Evolutionary conservation across 2,797 vertebrate genomes (phyloP), one percentile per base, ranked within the genome.

Genomic region (Pipistrellus nathusii): DNA sequence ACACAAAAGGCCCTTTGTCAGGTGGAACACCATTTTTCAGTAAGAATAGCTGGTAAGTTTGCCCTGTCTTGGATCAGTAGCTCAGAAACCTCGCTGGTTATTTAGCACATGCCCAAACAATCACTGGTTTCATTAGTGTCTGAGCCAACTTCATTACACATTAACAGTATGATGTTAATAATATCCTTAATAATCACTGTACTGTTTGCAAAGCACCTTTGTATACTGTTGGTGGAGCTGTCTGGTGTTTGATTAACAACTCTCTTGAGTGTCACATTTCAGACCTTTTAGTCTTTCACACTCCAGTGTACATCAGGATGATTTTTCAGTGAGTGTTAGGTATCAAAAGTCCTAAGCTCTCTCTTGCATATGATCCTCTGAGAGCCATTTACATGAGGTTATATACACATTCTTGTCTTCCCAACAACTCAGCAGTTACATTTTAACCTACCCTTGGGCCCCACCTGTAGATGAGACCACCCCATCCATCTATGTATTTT

Each of bases 81-180:
- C 57, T 85, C 71, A 64, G 35, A 85, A 69, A 90, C 8, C 21
- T 44, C 44, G 20, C 21, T 27, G 25, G 53, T 55, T 72, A 46
- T 27, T 92, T 71, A 94, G 76, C 46, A 66, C 81, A 73, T 14
- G 89, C 85, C 69, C 9, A 57, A 93, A 95, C 62, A 93, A 35
- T 30, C 62, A 96, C 88, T 57, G 85, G 86, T 90, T 87, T 97
- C 94, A 93, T 81, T 95, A 82, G 62, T 9, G 1, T 51, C 76
- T 82, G 89, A 68, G 84, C 51, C 96, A 59, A 95, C 96, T 92
- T 93, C 80, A 18, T 96, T 87, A 93, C 0, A 1, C 0, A 0
- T 78, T 71, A 78, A 87, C 73, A 77, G 88, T 0, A 51, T 15
- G 83, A 25, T 89, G 62, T 95, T 88, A 68, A 97, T 94, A 93